Evolutionary conservation across 2,888 invertebrate species (phyloP).

Genomic region (Saturnia japonica): DNA sequence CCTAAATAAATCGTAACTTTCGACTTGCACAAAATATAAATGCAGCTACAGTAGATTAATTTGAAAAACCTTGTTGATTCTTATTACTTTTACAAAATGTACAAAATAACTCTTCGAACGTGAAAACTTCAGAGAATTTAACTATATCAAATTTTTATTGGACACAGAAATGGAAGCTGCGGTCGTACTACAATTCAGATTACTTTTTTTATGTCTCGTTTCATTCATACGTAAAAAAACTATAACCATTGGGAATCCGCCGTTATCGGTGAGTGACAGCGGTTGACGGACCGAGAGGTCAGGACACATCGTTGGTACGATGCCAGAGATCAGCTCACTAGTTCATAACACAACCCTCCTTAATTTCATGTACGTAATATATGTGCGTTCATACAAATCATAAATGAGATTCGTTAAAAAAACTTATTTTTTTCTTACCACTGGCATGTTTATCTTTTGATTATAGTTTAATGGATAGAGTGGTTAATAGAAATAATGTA

Average conservation of each 20-base stretch:
- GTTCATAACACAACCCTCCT: constrained; percentile 34
- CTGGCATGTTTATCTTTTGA: background rate
- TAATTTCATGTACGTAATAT: constrained; percentile 30
- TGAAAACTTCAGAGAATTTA: background rate
- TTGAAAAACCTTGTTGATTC: too few relatives aligned
- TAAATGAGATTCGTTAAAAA: background rate
- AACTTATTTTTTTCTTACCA: too few relatives aligned
- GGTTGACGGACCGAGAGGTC: constrained; percentile 60
- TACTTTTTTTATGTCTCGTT: background rate
- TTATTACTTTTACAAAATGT: background rate
- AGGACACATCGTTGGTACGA: constrained; percentile 74
- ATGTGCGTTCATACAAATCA: constrained; percentile 22
- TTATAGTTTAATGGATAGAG: background rate
- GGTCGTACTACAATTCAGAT: background rate
- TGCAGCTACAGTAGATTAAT: background rate
- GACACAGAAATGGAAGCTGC: background rate
- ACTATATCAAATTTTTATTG: background rate
- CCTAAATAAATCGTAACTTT: background rate
- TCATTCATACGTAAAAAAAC: constrained; percentile 28
- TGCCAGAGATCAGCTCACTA: constrained; percentile 55
- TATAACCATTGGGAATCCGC: constrained; percentile 40
- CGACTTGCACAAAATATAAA: background rate
- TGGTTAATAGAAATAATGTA: too few relatives aligned
- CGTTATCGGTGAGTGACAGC: constrained; percentile 48
- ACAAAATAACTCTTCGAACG: background rate